Percentiles rank a stretch among this genome's conserved stretches.
These are phyloP conservation scores for Formica exsecta DNA, from an alignment of 1,140 invertebrate species.

Conservation along the genomic window DNA sequence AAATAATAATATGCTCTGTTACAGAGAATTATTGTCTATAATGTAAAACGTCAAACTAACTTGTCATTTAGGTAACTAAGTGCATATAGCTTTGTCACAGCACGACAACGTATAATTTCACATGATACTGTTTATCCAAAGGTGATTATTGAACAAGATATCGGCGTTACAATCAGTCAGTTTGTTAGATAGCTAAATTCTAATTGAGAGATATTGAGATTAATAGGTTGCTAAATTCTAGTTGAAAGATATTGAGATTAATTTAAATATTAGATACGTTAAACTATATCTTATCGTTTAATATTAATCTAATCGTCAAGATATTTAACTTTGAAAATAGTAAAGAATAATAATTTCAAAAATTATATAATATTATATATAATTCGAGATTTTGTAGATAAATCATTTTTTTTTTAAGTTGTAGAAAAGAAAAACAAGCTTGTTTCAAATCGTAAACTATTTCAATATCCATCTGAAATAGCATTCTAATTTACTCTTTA, in stretches of 20 bases:
- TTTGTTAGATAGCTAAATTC: not conserved
- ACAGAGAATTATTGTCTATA: not conserved
- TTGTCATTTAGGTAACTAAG: not conserved
- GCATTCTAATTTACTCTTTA: no score
- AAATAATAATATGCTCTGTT: not conserved
- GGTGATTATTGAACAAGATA: not conserved
- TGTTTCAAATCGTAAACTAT: no score
- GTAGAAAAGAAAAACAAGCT: no score
- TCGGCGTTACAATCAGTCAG: not conserved
- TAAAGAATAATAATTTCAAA: not conserved
- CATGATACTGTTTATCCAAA: not conserved
- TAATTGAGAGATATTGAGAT: no score
- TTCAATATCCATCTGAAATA: no score
- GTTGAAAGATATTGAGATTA: not conserved
- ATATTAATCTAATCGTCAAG: not conserved
- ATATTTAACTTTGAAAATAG: slow-evolving; percentile 16
- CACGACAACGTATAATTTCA: slow-evolving; percentile 38
- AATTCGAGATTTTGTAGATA: no score
- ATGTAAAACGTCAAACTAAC: slow-evolving; percentile 15
- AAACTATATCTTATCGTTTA: not conserved
- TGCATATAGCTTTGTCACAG: not conserved
- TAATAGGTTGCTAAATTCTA: not conserved
- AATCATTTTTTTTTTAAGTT: no score
- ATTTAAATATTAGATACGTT: slow-evolving; percentile 17
- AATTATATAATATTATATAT: not conserved